Evolutionary conservation across 1,140 invertebrate species (phyloP).

Genomic region (Tetraneura akinire): DNA sequence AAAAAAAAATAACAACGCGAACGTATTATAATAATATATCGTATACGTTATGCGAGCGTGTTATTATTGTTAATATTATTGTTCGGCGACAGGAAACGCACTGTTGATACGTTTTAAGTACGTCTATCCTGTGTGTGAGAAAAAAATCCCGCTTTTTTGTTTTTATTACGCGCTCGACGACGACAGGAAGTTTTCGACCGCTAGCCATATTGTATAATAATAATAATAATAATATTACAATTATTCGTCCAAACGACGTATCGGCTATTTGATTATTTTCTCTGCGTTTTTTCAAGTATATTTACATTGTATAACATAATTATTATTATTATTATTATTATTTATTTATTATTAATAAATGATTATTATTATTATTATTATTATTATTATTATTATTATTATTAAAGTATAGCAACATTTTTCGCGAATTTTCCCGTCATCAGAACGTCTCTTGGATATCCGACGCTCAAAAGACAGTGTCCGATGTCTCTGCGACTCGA

Average conservation of each 20-base stretch:
- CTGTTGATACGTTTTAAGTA: slow-evolving; percentile 49
- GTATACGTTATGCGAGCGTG: neutral
- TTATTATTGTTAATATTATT: slow-evolving; percentile 4
- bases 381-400: no score
- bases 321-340: no score
- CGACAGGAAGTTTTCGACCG: neutral
- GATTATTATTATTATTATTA: no score
- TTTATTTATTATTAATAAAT: no score
- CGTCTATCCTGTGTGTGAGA: slow-evolving; percentile 50
- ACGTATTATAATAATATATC: no score
- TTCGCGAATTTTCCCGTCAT: neutral
- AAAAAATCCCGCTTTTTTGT: slow-evolving; percentile 25
- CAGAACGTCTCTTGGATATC: no score
- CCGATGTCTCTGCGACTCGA: neutral
- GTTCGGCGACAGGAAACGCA: slow-evolving; percentile 47
- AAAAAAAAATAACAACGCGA: slow-evolving; percentile 13
- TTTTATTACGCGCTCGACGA: neutral
- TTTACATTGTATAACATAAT: neutral
- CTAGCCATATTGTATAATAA: no score
- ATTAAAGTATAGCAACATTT: no score
- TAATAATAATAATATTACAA: no score
- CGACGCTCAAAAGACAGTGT: slow-evolving; percentile 37
- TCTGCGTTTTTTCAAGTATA: no score
- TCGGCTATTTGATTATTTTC: no score
- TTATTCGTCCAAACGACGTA: no score